Evolutionary conservation across 2,888 invertebrate genomes (phyloP), one percentile per base, ranked within the genome.

Genomic region (Sphaerophoria taeniata): DNA sequence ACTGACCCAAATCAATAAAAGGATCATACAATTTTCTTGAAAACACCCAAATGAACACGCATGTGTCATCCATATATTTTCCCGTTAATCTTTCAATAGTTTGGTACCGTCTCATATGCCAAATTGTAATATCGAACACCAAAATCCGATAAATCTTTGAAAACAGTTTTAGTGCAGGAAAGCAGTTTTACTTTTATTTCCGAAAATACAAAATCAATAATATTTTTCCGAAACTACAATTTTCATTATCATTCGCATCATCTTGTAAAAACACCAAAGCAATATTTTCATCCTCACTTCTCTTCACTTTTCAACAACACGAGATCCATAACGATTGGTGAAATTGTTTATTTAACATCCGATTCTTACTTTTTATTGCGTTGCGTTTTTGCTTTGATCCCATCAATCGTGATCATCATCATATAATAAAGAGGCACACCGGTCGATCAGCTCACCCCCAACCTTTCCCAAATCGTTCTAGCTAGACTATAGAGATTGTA

Each of bases 401-500:
- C 76, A 81, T 85, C 85, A 81, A 81, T 85, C 81, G 85, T 70
- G 80, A 81, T 81, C 85, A 75, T 80, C 84, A 85, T 85, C 85
- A 85, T 85, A 85, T 85, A 85, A 85, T 85, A 85, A 85, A 81
- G 76, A 81, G 53, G 72, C 73, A 69, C 81, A 85, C 81, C 81
- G 80, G 71, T 72, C 51, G 84, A 72, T 76, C 55, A n/a, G n/a
- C n/a, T n/a, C n/a, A n/a, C n/a, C n/a, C n/a, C n/a, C n/a, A n/a
- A n/a, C n/a, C n/a, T n/a, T n/a, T n/a, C 72, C 67, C 75, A 47
- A 7, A 63, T 63, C 63, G 9, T 7, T 53, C 24, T 53, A 31
- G 36, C 36, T 51, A 33, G n/a, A 14, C 24, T 11, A 47, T 55
- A 71, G 16, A 53, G 12, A 43, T 43, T 11, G 14, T 58, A 58